phyloP scores from a whole-genome alignment of 2,888 invertebrate species.

The Argyresthia goedartella region DNA sequence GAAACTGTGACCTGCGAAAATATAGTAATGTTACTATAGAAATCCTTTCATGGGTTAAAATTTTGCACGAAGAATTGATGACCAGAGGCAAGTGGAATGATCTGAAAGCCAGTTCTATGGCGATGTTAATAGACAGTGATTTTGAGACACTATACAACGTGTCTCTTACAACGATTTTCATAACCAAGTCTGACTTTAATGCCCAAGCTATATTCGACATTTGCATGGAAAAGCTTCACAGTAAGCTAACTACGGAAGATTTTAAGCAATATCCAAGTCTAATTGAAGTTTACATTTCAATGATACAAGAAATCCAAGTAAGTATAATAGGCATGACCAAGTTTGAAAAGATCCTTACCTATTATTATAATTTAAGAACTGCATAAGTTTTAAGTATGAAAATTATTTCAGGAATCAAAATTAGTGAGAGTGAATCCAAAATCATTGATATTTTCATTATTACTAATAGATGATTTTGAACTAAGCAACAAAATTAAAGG shows the following conservation, averaged over 20 bases:
- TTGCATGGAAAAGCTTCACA: constrained; percentile 35
- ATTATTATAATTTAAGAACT: neutral
- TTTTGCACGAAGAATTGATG: constrained; percentile 36
- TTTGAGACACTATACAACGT: constrained; percentile 30
- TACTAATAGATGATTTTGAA: constrained; percentile 45
- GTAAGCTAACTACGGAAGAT: constrained; percentile 32
- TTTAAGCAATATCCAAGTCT: constrained; percentile 47
- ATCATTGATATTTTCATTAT: constrained; percentile 21
- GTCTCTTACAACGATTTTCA: constrained; percentile 26
- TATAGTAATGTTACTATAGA: constrained; percentile 17
- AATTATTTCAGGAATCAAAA: too few relatives aligned
- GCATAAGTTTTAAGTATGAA: neutral
- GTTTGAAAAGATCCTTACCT: too few relatives aligned
- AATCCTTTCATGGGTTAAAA: constrained; percentile 30
- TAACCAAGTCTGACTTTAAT: constrained; percentile 21
- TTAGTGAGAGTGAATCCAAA: too few relatives aligned
- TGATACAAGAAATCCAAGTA: constrained; percentile 21
- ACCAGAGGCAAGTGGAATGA: constrained; percentile 35
- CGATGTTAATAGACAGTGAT: constrained; percentile 26
- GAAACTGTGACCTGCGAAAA: constrained; percentile 23
- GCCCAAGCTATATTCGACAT: constrained; percentile 41
- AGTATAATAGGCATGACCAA: too few relatives aligned
- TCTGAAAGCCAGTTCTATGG: constrained; percentile 22
- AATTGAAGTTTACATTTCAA: constrained; percentile 37
- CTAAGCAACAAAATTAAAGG: constrained; percentile 41